Evolutionary conservation across 2,797 vertebrate genomes (phyloP).

Genomic region (Gastrophryne carolinensis): DNA sequence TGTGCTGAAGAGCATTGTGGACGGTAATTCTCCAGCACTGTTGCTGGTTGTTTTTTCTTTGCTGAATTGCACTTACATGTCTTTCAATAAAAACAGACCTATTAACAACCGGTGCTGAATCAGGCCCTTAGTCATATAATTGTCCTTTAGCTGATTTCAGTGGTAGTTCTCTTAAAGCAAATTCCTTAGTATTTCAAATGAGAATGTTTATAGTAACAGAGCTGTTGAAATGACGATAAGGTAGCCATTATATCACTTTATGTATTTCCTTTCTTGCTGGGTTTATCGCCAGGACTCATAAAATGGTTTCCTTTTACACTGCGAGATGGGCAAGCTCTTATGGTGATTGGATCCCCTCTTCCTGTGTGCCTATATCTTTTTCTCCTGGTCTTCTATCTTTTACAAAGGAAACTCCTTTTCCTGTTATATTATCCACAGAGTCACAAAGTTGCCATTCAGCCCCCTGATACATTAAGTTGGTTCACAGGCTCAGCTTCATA

Average conservation of each 20-base stretch:
- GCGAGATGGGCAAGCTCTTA: conserved; percentile 20
- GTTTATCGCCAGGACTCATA: conserved; percentile 17
- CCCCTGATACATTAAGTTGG: neutral
- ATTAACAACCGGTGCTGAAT: too few species aligned
- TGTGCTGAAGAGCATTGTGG: too few species aligned
- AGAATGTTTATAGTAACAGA: neutral
- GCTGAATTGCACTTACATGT: too few species aligned
- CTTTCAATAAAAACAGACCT: too few species aligned
- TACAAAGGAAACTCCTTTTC: conserved; percentile 15
- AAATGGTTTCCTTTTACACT: conserved; percentile 41
- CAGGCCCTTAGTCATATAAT: too few species aligned
- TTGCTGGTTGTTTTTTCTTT: too few species aligned
- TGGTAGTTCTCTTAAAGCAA: too few species aligned
- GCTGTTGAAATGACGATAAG: conserved; percentile 1
- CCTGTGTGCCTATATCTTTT: conserved; percentile 20
- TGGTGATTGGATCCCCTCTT: conserved; percentile 22
- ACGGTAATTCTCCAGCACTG: too few species aligned
- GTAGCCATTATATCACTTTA: conserved; percentile 31
- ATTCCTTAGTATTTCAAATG: neutral
- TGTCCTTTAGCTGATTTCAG: too few species aligned
- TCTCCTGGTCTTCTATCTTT: conserved; percentile 36
- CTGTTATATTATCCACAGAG: conserved; percentile 7
- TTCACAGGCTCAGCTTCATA: conserved; percentile 22
- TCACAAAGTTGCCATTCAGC: conserved; percentile 8
- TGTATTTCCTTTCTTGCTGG: conserved; percentile 37